Percentiles rank a stretch among this genome's conserved stretches.
These are phyloP conservation scores for Melospiza melodia DNA, from an alignment of 2,113 vertebrate species.

Conservation along the genomic window DNA sequence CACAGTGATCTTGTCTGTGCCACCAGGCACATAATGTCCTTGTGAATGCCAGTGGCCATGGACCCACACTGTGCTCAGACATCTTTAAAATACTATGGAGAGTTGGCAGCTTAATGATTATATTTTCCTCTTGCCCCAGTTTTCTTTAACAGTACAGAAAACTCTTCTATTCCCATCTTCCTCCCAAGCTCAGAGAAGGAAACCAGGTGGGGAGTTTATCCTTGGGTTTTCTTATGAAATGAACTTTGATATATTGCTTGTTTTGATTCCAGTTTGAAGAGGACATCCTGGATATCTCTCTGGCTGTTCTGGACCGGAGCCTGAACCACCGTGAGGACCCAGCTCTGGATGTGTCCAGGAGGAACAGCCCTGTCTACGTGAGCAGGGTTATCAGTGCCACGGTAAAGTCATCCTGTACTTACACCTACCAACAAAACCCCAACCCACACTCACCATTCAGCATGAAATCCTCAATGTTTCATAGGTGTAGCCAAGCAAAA, in stretches of 20 bases:
- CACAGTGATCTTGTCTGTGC: background rate
- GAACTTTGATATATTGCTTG: background rate
- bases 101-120: background rate
- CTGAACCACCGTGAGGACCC: constrained; percentile 5
- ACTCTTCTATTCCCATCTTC: background rate
- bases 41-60: rapidly evolving
- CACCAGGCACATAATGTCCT: background rate
- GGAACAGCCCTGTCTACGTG: constrained; percentile 32
- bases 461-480: background rate
- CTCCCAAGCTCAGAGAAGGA: background rate
- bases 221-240: background rate
- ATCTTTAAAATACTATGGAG: background rate
- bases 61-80: background rate
- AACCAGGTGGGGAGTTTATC: background rate
- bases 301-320: constrained; percentile 54
- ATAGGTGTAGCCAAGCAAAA: background rate
- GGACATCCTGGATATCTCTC: constrained; percentile 51
- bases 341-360: background rate
- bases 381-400: constrained; percentile 54
- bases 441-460: rapidly evolving
- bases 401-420: background rate
- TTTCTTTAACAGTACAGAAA: background rate
- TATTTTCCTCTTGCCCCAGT: background rate
- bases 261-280: constrained; percentile 58
- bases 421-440: background rate